phyloP scores from a whole-genome alignment of 2,888 invertebrate species.

The Crossocerus cetratus region DNA sequence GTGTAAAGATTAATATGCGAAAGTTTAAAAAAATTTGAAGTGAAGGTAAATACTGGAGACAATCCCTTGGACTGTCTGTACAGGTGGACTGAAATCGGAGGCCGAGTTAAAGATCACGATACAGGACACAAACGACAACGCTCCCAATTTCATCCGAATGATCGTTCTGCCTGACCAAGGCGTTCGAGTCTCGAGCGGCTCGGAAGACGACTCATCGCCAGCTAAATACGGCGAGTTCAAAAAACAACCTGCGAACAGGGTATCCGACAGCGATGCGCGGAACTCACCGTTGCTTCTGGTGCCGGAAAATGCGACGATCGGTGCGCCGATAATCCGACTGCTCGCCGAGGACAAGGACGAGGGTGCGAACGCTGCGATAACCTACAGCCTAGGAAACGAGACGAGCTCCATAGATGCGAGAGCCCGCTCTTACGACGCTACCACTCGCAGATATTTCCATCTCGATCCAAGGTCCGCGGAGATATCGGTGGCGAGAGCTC shows the following conservation, averaged over 20 bases:
- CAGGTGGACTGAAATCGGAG: slow-evolving; percentile 86
- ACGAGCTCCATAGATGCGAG: slow-evolving; percentile 64
- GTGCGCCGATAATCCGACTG: slow-evolving; percentile 83
- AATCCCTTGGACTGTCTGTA: background rate
- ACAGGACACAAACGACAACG: slow-evolving; percentile 90
- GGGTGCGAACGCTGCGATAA: slow-evolving; percentile 84
- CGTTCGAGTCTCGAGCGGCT: slow-evolving; percentile 78
- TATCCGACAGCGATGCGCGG: slow-evolving; percentile 35
- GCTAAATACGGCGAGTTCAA: slow-evolving; percentile 33
- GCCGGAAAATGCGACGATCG: slow-evolving; percentile 85
- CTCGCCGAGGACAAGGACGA: slow-evolving; percentile 86
- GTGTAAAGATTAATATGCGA: too few species aligned
- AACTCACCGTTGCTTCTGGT: slow-evolving; percentile 83
- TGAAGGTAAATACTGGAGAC: too few species aligned
- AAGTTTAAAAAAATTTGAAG: too few species aligned
- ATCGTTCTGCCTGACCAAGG: slow-evolving; percentile 84
- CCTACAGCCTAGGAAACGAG: slow-evolving; percentile 79
- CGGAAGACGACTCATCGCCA: slow-evolving; percentile 32
- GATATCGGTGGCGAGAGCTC: slow-evolving; percentile 83
- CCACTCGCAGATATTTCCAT: slow-evolving; percentile 82
- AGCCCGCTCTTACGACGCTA: slow-evolving; percentile 63
- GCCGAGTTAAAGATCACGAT: slow-evolving; percentile 85
- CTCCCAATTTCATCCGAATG: slow-evolving; percentile 85
- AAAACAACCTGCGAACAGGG: slow-evolving; percentile 20
- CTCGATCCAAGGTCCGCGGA: slow-evolving; percentile 88